Base-by-base conservation (phyloP, 1,140 invertebrate genomes). In the Eumeta japonica region DNA sequence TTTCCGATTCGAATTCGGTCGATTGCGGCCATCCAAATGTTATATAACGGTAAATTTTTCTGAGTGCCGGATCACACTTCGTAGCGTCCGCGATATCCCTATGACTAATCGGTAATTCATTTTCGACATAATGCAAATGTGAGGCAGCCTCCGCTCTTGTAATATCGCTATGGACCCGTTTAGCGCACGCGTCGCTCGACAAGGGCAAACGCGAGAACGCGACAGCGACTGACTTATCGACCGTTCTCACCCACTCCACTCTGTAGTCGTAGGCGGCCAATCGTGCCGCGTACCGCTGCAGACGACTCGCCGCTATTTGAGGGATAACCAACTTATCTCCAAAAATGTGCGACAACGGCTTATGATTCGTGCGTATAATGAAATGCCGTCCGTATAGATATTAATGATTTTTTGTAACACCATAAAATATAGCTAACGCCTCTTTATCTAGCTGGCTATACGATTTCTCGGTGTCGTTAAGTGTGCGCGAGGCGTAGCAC, bases 401-500 rank as follows among this genome's bases (percentile, higher is more conserved):
- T 28, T 78, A 36, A 37, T 78, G 63, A 46, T 79, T 80, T 32
- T 67, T 67, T 39, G 62, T 42, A 5, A 73, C 37, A 7, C 57
- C 66, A 53, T 58, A 73, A n/a, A n/a, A n/a, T n/a, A 80, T 55
- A 3, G 59, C 52, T 10, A 75, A 48, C 2, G 55, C 73, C 55
- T 83, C 79, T 41, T 66, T 65, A 24, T 83, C 75, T 3, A 76
- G 55, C 39, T 78, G 62, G 9, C 49, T 39, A 46, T 80, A 81
- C 5, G 68, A 67, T 42, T 53, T 49, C 52, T 82, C 66, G 5
- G 67, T 52, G n/a, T 34, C 17, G 11, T 44, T 60, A 15, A 82
- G 44, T 3, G 65, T 61, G 24, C 60, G 43, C n/a, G 75, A 79
- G 3, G 63, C 67, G 49, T 46, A 78, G 4, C 53, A 50, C 10